Base-by-base conservation (phyloP, 2,113 vertebrate species). In the Cavia porcellus region DNA sequence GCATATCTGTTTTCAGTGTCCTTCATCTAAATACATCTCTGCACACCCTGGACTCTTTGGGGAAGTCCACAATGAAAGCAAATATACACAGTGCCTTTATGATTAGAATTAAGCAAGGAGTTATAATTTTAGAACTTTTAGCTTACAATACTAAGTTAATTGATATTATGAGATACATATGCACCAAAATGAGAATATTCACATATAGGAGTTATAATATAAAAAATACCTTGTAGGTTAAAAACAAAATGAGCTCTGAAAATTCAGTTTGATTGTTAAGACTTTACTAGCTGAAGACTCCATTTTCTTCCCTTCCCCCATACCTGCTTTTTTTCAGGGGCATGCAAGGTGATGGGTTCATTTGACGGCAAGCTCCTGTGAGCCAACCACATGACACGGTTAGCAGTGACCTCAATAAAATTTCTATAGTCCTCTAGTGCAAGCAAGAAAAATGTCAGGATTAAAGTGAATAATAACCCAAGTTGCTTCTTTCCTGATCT, bases 361-460 rank as follows among this genome's bases (percentile, higher is more conserved):
- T 24, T 24, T 90, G 66, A 55, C 12, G 7, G 0, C 12, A 62
- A 66, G 68, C 9, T 84, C 45, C n/a, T 42, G 47, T 12, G 38
- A 93, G 38, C 3, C 19, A 66, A 28, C 20, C 11, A 84, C 32
- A 9, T 50, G 86, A 30, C 24, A 57, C 7, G 50, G 22, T 32
- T 90, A 87, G 50, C 19, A 70, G 20, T 24, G 81, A 72, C 62
- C 20, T 72, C 52, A 74, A 32, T 61, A 82, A 81, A 92, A 82
- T 47, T 12, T 52, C 11, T 5, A 55, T 45, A n/a, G 19, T 52
- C 28, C 81, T 19, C 62, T 59, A 61, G 25, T n/a, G 9, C 35
- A 79, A 80, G 30, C 15, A 47, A 59, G 25, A 32, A 93, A 90
- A 66, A 61, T 72, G 86, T 90, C 52, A 87, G 52, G 20, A 92